Percentiles rank a stretch among this genome's conserved stretches.
Evolutionary conservation across 64 coral and sea anemone genomes (phyloP).

Genomic region (Hydrozoanthus tunicans): DNA sequence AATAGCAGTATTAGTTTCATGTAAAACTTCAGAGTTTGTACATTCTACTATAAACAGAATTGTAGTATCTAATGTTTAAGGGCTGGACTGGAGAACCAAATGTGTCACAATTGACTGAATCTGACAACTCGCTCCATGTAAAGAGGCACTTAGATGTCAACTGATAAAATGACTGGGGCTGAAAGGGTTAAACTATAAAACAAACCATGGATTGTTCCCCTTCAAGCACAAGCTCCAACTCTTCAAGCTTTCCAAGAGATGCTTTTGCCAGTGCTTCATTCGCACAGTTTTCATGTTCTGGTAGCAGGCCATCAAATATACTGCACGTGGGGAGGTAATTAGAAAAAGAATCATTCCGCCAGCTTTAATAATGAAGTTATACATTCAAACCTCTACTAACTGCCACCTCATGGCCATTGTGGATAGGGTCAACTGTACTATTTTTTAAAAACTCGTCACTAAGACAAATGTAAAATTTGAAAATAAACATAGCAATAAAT

Average conservation of each 20-base stretch:
- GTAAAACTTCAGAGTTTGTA: neutral
- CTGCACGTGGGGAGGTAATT: neutral
- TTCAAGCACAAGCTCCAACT: neutral
- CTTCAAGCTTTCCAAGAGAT: slow-evolving; percentile 40
- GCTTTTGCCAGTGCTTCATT: neutral
- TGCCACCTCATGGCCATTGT: neutral
- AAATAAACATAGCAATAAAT: too few species aligned
- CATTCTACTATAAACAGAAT: too few species aligned
- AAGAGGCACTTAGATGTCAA: neutral
- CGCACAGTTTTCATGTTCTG: neutral
- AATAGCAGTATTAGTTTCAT: neutral
- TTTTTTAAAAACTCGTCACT: too few species aligned
- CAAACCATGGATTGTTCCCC: slow-evolving; percentile 1
- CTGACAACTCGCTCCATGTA: neutral
- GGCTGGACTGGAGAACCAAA: too few species aligned
- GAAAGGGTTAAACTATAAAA: neutral
- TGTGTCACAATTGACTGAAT: too few species aligned
- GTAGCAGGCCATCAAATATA: slow-evolving; percentile 35
- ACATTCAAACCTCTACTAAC: neutral
- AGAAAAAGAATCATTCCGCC: neutral
- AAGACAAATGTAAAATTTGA: too few species aligned
- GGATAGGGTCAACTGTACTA: too few species aligned
- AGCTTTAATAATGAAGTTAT: neutral
- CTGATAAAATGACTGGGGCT: neutral
- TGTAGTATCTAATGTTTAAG: too few species aligned